phyloP scores from a whole-genome alignment of 1,140 invertebrate genomes.

The Ceratosolen solmsi region DNA sequence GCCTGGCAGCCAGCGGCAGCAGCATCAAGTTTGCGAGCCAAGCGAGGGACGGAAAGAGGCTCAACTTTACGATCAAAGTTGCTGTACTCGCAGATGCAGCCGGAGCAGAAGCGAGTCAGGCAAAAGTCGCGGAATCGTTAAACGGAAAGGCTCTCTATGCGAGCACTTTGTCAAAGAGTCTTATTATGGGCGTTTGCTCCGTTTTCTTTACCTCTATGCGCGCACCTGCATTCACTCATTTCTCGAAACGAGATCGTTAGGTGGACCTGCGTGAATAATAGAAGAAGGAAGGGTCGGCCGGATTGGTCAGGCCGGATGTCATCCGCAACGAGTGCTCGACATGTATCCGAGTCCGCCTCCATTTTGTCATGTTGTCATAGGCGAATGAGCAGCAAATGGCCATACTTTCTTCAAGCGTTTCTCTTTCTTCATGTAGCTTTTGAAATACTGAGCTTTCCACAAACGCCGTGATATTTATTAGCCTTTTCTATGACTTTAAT shows the following conservation, averaged over 20 bases:
- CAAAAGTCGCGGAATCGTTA: slow-evolving; percentile 44
- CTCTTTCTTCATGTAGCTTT: too few species aligned
- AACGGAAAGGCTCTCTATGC: too few species aligned
- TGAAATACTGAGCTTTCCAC: too few species aligned
- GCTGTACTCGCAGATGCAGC: slow-evolving; percentile 26
- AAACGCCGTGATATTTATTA: too few species aligned
- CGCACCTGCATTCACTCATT: not conserved
- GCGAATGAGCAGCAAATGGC: too few species aligned
- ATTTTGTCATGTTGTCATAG: too few species aligned
- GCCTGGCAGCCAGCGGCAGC: not conserved
- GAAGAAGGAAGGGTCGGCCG: not conserved
- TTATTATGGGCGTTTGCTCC: slow-evolving; percentile 37
- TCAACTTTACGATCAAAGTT: slow-evolving; percentile 53
- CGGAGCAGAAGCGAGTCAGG: slow-evolving; percentile 3
- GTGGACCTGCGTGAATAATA: not conserved
- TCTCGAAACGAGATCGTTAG: slow-evolving; percentile 16
- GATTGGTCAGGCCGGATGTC: not conserved
- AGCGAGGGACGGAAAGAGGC: not conserved
- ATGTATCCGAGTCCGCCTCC: too few species aligned
- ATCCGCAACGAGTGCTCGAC: too few species aligned
- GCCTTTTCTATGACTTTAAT: too few species aligned
- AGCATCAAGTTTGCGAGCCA: too few species aligned
- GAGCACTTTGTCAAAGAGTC: too few species aligned
- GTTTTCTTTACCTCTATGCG: not conserved
- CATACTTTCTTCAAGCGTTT: too few species aligned